phyloP scores from a whole-genome alignment of 2,113 vertebrate genomes.

The Daubentonia madagascariensis region DNA sequence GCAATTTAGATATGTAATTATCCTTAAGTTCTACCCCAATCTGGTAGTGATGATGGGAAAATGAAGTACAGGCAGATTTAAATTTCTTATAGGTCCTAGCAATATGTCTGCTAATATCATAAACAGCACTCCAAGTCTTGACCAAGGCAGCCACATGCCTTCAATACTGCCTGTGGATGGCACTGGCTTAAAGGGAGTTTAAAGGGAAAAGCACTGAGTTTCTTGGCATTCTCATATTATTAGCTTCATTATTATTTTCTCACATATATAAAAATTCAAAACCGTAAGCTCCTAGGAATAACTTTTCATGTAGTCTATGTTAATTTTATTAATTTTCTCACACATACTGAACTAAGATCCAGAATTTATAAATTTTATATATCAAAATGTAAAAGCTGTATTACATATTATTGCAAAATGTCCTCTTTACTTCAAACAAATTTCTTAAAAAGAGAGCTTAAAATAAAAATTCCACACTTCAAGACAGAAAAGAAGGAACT shows the following conservation, averaged over 20 bases:
- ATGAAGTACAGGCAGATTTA: not conserved
- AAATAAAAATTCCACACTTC: not conserved
- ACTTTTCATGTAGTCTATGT: not conserved
- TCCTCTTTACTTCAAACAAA: not conserved
- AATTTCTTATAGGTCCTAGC: not conserved
- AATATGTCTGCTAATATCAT: not conserved
- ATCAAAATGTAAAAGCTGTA: not conserved
- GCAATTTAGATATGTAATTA: not conserved
- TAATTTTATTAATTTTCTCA: not conserved
- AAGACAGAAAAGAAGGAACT: not conserved
- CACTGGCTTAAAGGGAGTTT: not conserved
- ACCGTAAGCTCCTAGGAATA: not conserved
- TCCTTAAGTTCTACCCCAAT: not conserved
- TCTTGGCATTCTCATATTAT: not conserved
- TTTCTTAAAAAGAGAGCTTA: not conserved
- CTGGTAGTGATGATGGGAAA: not conserved
- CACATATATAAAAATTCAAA: not conserved
- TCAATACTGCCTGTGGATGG: not conserved
- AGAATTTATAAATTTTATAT: not conserved
- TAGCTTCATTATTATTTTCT: not conserved
- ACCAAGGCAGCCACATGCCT: not conserved
- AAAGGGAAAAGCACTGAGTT: not conserved
- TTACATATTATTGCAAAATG: slow-evolving; percentile 32
- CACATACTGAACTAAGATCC: not conserved
- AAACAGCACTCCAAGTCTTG: not conserved